Conservation (phyloP, 2,113 vertebrate species). For the Paracanthobrama guichenoti region DNA sequence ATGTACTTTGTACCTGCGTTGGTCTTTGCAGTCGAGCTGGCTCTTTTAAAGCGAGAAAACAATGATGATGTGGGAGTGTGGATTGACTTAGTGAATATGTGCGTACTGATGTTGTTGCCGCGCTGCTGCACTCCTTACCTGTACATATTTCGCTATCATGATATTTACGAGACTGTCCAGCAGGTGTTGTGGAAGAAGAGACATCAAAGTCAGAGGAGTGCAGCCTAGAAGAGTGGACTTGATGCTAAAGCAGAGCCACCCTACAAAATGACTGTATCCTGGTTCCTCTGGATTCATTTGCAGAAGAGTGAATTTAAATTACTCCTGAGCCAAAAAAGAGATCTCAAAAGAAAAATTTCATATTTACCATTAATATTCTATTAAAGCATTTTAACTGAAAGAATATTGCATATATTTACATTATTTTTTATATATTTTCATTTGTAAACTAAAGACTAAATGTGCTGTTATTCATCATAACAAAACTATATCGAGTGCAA, state of each 20-base stretch:
- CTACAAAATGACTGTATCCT: neutral
- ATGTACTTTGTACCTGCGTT: constrained; percentile 76
- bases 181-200: constrained; percentile 62
- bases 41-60: constrained; percentile 58
- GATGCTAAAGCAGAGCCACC: neutral
- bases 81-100: constrained; percentile 74
- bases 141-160: constrained; percentile 78
- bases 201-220: constrained; percentile 46
- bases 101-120: constrained; percentile 76
- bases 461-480: neutral
- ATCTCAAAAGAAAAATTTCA: neutral
- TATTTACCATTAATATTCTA: neutral
- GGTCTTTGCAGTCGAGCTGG: constrained; percentile 72
- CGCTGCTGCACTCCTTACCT: constrained; percentile 74
- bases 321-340: neutral
- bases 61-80: constrained; percentile 63
- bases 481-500: neutral
- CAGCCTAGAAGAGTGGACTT: constrained; percentile 30
- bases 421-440: neutral
- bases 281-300: neutral
- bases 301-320: neutral
- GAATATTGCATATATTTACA: neutral
- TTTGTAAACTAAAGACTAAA: neutral
- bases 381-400: constrained; percentile 1
- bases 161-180: constrained; percentile 70